Evolutionary conservation across 2,888 invertebrate species (phyloP).

Genomic region (Drosophila nigricruria): DNA sequence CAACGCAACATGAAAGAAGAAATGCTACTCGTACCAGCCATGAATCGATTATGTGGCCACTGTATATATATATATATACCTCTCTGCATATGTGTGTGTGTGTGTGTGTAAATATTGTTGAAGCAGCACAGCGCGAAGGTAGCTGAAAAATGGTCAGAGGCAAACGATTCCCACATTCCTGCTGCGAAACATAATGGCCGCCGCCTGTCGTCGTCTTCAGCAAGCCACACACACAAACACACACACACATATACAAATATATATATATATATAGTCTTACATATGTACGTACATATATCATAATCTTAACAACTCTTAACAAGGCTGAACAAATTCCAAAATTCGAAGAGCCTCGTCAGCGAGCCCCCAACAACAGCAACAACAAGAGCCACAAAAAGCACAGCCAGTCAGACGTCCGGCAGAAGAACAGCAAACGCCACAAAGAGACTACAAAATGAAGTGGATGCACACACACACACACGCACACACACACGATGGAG

Average conservation of each 20-base stretch:
- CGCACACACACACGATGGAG: conserved; percentile 4
- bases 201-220: conserved; percentile 66
- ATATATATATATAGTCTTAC: conserved; percentile 11
- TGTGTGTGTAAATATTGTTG: conserved; percentile 48
- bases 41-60: conserved; percentile 82
- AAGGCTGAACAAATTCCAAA: conserved; percentile 83
- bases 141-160: conserved; percentile 71
- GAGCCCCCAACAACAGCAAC: conserved; percentile 10
- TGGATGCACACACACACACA: conserved; percentile 47
- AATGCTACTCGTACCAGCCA: conserved; percentile 75
- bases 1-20: conserved; percentile 77
- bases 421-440: conserved; percentile 42
- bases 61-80: conserved; percentile 46
- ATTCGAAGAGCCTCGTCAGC: conserved; percentile 68
- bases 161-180: conserved; percentile 83
- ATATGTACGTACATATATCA: conserved; percentile 78
- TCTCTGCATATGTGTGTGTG: conserved; percentile 8
- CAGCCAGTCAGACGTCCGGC: conserved; percentile 72
- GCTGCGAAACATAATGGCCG: conserved; percentile 84
- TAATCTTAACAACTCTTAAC: conserved; percentile 85
- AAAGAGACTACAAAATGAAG: conserved; percentile 75
- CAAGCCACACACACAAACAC: conserved; percentile 30
- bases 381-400: conserved; percentile 36
- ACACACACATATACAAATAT: conserved; percentile 5
- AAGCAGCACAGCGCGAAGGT: conserved; percentile 40